Evolutionary conservation across 2,888 invertebrate genomes (phyloP), one percentile per base, ranked within the genome.

Genomic region (Papilio demoleus): DNA sequence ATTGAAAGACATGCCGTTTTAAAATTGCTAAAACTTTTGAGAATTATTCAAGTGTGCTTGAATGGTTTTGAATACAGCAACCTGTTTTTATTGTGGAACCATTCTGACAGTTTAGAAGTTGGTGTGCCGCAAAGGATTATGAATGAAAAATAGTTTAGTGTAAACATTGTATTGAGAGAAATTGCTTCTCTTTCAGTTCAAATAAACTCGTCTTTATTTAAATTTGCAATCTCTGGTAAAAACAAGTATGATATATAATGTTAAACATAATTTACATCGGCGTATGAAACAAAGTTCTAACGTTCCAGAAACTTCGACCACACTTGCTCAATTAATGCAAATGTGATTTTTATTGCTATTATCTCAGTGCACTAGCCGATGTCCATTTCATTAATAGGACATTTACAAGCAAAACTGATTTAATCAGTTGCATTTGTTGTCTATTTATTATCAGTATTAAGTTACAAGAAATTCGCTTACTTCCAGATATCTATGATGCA

Each of bases 241-340:
- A 56, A 56, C 53, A 56, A 31, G 27, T 40, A 31, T 31, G 9
- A 31, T 31, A 56, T 56, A 17, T 2, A 31, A 17, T 31, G 22
- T 38, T 40, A 40, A 24, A 24, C 40, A 60, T n/a, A 36, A 27
- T 60, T 14, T n/a, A 24, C n/a, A 5, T 60, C 40, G 19, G 59
- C 22, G 11, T 14, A 22, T 22, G 36, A 59, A 36, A 34, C 19
- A 38, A 36, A 36, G 24, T 60, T 24, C 40, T 59, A 40, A 8
- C 24, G 38, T 60, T 60, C 60, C 19, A 60, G 60, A 60, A 60
- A 60, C 60, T 60, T 24, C 60, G 36, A n/a, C 40, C 6, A 40
- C 24, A 59, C 38, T 59, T 38, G 38, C 19, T 60, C n/a, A 60
- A 60, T 60, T 60, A 60, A 60, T 40, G 60, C 40, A 60, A 40